phyloP scores from a whole-genome alignment of 2,113 vertebrate genomes.

The Antechinus stuartii region DNA sequence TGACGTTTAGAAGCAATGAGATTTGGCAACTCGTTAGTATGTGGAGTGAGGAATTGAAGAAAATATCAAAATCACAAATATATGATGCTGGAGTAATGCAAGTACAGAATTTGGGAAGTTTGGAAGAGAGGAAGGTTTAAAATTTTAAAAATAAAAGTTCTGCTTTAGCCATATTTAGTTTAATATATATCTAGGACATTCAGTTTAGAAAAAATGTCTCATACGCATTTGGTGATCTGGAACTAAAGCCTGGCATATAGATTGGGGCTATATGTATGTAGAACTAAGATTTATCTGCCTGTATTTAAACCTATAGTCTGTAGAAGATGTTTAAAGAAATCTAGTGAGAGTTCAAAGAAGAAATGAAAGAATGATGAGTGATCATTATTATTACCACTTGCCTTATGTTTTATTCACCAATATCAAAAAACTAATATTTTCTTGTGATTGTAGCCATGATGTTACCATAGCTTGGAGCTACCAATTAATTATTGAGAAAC shows the following conservation, averaged over 20 bases:
- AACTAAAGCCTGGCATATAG: neutral
- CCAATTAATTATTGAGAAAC: neutral
- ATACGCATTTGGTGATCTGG: neutral
- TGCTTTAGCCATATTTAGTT: neutral
- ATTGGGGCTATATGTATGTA: neutral
- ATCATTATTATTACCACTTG: neutral
- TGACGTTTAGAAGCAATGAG: neutral
- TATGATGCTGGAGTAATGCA: too few relatives aligned
- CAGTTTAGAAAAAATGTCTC: neutral
- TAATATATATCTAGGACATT: neutral
- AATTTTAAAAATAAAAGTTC: neutral
- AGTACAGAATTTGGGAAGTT: neutral
- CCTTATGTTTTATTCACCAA: neutral
- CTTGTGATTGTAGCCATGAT: neutral
- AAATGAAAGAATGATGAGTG: neutral
- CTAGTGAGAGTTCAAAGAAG: neutral
- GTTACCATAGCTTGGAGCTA: neutral
- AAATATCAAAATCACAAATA: neutral
- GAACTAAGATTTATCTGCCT: neutral
- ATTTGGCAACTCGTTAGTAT: neutral
- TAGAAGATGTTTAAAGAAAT: neutral
- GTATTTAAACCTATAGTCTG: neutral
- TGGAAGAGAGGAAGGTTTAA: neutral
- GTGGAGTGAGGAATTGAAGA: neutral
- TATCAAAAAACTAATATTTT: neutral